Base-by-base conservation (phyloP, 1,140 invertebrate genomes). In the Elysia chlorotica region DNA sequence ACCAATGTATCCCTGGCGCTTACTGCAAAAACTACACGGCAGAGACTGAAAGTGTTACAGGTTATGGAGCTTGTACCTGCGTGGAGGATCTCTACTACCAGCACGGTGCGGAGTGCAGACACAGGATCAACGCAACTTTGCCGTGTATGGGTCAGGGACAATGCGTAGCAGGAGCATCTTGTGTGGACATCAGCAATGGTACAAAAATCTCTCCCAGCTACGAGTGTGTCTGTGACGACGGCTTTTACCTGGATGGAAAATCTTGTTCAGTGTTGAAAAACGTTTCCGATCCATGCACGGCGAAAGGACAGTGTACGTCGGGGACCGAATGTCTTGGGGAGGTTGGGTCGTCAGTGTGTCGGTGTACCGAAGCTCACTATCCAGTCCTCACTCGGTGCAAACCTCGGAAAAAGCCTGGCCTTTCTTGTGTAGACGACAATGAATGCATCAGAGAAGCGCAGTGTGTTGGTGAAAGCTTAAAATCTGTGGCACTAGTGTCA, bases 281-380 rank as follows among this genome's bases (percentile, higher is more conserved):
- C n/a, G 69, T 65, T 10, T 54, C 48, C 5, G 69, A 71, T 6
- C 28, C 68, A 0, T 75, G 74, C 54, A 62, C 53, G 1, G 30
- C 28, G 33, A 59, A 67, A 71, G 74, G 74, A 17, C 62, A 71
- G 63, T 75, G 74, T 28, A 37, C 59, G 6, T 33, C 33, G 4
- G 53, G 69, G n/a, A 69, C 74, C n/a, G 74, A 75, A 38, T 75
- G 74, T 36, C 30, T 31, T 4, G 66, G 66, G 2, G 1, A 4
- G 31, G 31, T 28, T 54, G 23, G 23, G 28, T 23, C 54, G 19
- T 2, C 53, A 6, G 33, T 4, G 2, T 68, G 66, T 36, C n/a
- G 4, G 6, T 68, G 66, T 28, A 30, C 57, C 33, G 28, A 2
- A 36, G 66, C 54, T 57, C 57, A 56, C 33, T 68, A 68, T 41